These are phyloP conservation scores for Sebastes dallii DNA, from an alignment of 2,797 vertebrate genomes.

Conservation along the genomic window DNA sequence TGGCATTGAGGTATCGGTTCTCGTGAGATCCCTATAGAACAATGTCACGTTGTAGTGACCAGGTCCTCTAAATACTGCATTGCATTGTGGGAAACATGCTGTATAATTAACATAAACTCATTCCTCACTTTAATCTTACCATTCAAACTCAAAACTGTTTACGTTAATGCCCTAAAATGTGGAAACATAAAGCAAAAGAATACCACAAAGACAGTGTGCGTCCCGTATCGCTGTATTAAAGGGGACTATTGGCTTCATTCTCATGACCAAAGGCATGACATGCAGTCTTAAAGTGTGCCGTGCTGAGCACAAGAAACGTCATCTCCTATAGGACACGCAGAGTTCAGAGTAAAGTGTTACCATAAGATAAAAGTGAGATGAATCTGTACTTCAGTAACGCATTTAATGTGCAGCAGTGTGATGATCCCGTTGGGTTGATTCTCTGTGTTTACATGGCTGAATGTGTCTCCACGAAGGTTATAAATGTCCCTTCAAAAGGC, in stretches of 20 bases:
- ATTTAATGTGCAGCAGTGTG: background rate
- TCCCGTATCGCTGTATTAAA: background rate
- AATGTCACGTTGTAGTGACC: background rate
- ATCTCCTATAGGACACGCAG: background rate
- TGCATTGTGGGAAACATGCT: background rate
- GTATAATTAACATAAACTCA: background rate
- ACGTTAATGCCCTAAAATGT: background rate
- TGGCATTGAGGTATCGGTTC: too few species aligned
- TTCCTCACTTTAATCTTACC: background rate
- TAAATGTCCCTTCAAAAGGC: constrained; percentile 19
- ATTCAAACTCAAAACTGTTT: background rate
- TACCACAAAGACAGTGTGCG: background rate
- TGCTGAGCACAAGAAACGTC: background rate
- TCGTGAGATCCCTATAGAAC: background rate
- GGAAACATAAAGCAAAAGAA: background rate
- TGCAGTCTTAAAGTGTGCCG: background rate
- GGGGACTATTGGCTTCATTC: background rate
- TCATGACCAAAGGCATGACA: background rate
- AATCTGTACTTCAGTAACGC: background rate
- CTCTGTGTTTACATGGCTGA: background rate
- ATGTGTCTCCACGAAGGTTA: background rate
- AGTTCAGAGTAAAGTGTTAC: too few species aligned
- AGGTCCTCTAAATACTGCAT: background rate
- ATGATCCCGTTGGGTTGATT: background rate
- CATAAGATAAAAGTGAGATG: too few species aligned